Evolutionary conservation across 2,888 invertebrate genomes (phyloP).

Genomic region (Junonia oenone): DNA sequence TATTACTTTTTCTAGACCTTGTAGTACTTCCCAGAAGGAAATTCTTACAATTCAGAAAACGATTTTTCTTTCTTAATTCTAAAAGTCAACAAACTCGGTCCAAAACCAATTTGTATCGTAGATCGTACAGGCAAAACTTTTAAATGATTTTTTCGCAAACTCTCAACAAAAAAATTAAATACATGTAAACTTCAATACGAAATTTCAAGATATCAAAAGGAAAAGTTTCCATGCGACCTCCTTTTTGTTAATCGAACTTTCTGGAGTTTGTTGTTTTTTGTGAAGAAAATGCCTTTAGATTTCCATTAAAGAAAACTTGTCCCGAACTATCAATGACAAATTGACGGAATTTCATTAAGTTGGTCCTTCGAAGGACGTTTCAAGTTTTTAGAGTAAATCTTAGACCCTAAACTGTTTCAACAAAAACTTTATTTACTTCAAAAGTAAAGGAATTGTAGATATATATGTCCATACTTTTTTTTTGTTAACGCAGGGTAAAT

Average conservation of each 20-base stretch:
- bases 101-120: too few relatives aligned
- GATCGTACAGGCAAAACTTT: background rate
- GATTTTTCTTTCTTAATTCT: too few relatives aligned
- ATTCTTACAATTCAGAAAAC: too few relatives aligned
- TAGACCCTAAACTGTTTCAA: too few relatives aligned
- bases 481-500: too few relatives aligned
- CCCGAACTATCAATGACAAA: conserved; percentile 17
- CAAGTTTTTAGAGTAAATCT: too few relatives aligned
- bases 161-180: conserved; percentile 24
- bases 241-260: background rate
- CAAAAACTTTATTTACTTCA: too few relatives aligned
- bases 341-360: conserved; percentile 7
- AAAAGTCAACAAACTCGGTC: too few relatives aligned
- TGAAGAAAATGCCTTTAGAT: conserved; percentile 35
- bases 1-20: too few relatives aligned
- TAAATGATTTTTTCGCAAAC: background rate
- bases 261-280: background rate
- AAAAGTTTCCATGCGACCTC: background rate
- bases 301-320: conserved; percentile 35
- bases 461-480: too few relatives aligned
- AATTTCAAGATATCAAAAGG: background rate
- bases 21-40: too few relatives aligned
- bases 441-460: too few relatives aligned
- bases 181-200: background rate
- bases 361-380: background rate